These are phyloP conservation scores for Heliconius charithonia DNA, from an alignment of 2,888 invertebrate genomes.

Conservation along the genomic window DNA sequence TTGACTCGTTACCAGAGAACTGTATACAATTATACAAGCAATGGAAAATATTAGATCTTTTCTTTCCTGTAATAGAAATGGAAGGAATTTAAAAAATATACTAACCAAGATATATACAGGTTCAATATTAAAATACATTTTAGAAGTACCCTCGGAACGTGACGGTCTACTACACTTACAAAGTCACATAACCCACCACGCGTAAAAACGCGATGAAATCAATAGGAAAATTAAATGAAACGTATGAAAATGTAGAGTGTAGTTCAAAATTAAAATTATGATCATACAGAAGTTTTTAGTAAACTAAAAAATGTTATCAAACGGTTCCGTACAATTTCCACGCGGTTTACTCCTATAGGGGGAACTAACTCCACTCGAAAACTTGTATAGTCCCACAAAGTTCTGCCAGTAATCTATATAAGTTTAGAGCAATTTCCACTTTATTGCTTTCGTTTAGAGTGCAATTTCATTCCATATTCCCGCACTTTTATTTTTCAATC, in stretches of 20 bases:
- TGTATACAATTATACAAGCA: neutral
- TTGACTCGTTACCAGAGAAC: neutral
- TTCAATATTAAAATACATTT: neutral
- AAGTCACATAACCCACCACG: neutral
- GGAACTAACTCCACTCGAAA: conserved; percentile 50
- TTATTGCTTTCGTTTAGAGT: conserved; percentile 22
- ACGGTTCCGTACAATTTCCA: conserved; percentile 52
- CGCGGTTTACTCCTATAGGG: conserved; percentile 44
- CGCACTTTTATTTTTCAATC: conserved; percentile 28
- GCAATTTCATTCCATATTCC: conserved; percentile 29
- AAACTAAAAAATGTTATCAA: conserved; percentile 47
- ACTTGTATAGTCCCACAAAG: conserved; percentile 37
- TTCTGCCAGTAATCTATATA: conserved; percentile 37
- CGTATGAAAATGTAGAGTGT: conserved; percentile 26
- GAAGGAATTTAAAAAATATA: too few relatives aligned
- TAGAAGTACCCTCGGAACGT: neutral
- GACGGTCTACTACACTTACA: neutral
- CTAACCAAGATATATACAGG: neutral
- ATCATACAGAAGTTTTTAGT: conserved; percentile 29
- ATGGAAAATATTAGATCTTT: neutral
- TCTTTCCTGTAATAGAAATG: neutral
- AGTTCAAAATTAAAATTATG: conserved; percentile 28
- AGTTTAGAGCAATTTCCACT: conserved; percentile 23
- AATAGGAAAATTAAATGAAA: conserved; percentile 12
- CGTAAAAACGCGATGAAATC: conserved; percentile 1